Base-by-base conservation (phyloP, 2,113 vertebrate species). In the Ciconia boyciana region DNA sequence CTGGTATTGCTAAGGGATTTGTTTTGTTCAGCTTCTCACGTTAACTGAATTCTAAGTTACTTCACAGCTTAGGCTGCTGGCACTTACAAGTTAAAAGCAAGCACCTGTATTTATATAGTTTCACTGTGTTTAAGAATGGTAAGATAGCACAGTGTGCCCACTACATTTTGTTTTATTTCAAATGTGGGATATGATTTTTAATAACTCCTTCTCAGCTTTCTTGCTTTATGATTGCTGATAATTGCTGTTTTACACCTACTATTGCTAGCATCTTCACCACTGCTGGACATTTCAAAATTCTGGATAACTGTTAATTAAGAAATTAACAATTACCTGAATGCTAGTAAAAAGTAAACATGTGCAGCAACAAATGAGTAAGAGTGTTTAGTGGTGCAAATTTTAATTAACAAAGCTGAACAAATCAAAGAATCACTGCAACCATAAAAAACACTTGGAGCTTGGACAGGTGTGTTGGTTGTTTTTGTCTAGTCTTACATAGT, bases 31-130 rank as follows among this genome's bases (percentile, higher is more conserved):
- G 68, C 49, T 89, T 93, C 48, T 82, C 70, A 60, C 0, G 0
- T 58, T 87, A 93, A 89, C 20, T 89, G 32, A 96, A 75, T 68
- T 83, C 60, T 81, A 89, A 92, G 85, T 68, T 68, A 88, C 39
- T 82, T 71, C 32, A 71, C n/a, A 75, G 65, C 6, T 77, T 52
- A 78, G 48, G 36, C 16, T 93, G 60, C 24, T 87, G 52, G 52
- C 61, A 66, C 6, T 44, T 74, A 65, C 3, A 78, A 70, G 48
- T 58, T 84, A 78, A 49, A 68, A 87, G 65, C 52, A 93, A 91
- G 49, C 44, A 72, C 31, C 44, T 85, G 66, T 48, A 85, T 91
- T 89, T 93, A 54, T 69, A 52, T 4, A 57, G 41, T 48, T 51
- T 70, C 24, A 64, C 48, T 76, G 36, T 89, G 61, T 65, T 96